A percentile compares a stretch with the other conserved stretches of the same genome.
Conservation (phyloP, 2,113 vertebrate genomes). For the Bambusicola thoracicus region DNA sequence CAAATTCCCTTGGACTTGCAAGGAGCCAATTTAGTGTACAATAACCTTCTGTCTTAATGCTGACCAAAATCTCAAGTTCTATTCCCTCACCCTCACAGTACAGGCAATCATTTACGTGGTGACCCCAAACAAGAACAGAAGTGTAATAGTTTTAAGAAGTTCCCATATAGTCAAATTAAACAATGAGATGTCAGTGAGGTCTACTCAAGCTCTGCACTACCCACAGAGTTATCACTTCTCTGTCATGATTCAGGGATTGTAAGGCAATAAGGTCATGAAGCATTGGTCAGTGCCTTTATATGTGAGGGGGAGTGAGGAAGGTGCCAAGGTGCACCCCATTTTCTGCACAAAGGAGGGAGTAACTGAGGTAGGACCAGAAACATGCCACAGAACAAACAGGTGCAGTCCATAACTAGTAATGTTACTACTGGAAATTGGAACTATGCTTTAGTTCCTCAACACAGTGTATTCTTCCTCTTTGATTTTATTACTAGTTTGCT, state of each 20-base stretch:
- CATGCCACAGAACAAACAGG: not conserved
- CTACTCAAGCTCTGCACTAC: not conserved
- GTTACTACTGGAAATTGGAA: not conserved
- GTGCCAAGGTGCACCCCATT: fast-evolving
- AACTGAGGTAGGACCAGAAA: not conserved
- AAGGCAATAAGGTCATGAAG: not conserved
- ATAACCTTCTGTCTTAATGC: not conserved
- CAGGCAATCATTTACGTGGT: not conserved
- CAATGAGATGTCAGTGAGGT: not conserved
- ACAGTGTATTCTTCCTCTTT: not conserved
- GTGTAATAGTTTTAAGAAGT: not conserved
- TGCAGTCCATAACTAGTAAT: not conserved
- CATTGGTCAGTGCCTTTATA: not conserved
- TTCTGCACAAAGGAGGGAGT: not conserved
- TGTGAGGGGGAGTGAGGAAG: not conserved
- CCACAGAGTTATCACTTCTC: not conserved
- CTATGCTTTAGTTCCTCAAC: not conserved
- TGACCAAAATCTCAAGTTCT: not conserved
- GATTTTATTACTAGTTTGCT: not conserved
- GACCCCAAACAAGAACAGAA: not conserved
- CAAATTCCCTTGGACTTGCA: not conserved
- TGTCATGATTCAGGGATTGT: not conserved
- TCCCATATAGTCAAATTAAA: not conserved
- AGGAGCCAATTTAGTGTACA: not conserved
- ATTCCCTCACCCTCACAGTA: fast-evolving